phyloP scores from a whole-genome alignment of 2,797 vertebrate genomes.

The Mus minutoides region DNA sequence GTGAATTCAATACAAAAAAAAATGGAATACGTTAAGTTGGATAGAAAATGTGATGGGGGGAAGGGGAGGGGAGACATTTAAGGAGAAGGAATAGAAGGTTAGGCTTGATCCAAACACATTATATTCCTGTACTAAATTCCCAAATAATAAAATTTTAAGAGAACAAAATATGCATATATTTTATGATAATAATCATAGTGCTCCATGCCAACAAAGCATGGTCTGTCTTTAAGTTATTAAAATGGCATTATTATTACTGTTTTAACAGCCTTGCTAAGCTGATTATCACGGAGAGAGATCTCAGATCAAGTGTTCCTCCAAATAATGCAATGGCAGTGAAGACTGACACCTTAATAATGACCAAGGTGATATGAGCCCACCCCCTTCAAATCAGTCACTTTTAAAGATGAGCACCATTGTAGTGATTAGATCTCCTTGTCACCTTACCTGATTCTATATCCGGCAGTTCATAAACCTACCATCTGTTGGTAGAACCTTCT shows the following conservation, averaged over 20 bases:
- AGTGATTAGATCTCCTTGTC: background rate
- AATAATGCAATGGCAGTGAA: background rate
- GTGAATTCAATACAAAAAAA: background rate
- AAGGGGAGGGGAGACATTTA: too few species aligned
- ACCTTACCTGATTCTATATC: background rate
- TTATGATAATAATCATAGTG: background rate
- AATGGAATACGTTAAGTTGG: background rate
- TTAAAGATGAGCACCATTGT: background rate
- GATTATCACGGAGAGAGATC: background rate
- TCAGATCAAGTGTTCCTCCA: background rate
- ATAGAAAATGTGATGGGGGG: background rate
- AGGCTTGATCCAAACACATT: background rate
- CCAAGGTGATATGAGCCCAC: background rate
- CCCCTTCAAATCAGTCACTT: background rate
- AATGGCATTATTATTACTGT: background rate
- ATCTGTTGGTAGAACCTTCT: background rate
- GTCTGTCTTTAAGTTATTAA: background rate
- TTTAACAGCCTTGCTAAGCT: constrained; percentile 7
- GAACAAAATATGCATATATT: background rate
- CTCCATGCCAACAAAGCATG: background rate
- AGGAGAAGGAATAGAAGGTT: background rate
- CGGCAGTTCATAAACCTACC: background rate
- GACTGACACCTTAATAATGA: background rate
- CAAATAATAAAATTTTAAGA: background rate
- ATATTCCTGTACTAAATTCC: background rate